A percentile compares a stretch with the other conserved stretches of the same genome.
phyloP scores from a whole-genome alignment of 2,888 invertebrate species.

The Tetropium fuscum region DNA sequence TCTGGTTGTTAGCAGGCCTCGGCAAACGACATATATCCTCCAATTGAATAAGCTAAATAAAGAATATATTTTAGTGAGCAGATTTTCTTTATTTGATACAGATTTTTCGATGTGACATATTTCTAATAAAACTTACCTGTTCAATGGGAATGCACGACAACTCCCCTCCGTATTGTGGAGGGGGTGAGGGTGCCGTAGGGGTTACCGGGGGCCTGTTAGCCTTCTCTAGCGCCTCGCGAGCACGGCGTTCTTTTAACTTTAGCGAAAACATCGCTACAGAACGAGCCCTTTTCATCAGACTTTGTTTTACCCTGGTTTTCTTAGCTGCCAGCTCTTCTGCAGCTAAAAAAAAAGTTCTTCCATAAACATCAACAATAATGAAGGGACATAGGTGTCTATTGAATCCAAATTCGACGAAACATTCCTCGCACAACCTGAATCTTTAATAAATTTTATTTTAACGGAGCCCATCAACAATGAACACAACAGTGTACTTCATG shows the following conservation, averaged over 20 bases:
- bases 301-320: constrained; percentile 76
- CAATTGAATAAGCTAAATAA: constrained; percentile 74
- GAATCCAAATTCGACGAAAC: no score
- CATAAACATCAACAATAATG: no score
- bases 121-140: constrained; percentile 71
- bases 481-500: no score
- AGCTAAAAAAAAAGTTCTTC: constrained; percentile 42
- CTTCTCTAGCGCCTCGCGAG: constrained; percentile 80
- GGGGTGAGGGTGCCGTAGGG: constrained; percentile 61
- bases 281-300: constrained; percentile 84
- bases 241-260: constrained; percentile 82
- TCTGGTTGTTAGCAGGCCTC: constrained; percentile 55
- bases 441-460: not conserved
- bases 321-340: constrained; percentile 76
- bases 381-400: no score
- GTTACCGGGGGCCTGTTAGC: constrained; percentile 67
- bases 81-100: no score
- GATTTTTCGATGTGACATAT: no score
- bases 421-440: no score
- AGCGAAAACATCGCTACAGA: constrained; percentile 89
- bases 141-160: constrained; percentile 88
- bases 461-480: no score
- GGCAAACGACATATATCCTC: constrained; percentile 70
- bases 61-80: constrained; percentile 41
- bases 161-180: constrained; percentile 80